Evolutionary conservation across 2,113 vertebrate species (phyloP).

Genomic region (Panthera tigris): DNA sequence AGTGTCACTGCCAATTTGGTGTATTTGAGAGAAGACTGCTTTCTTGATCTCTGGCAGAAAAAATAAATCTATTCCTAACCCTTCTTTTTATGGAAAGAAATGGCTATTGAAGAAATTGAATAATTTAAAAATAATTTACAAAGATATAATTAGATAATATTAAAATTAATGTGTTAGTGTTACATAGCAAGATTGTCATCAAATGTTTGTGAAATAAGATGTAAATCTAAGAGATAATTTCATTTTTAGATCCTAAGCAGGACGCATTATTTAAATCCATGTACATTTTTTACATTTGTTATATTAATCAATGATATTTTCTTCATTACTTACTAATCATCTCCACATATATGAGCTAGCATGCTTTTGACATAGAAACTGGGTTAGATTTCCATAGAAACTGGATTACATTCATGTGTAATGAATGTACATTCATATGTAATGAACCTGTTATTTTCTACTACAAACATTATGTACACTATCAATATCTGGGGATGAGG

Average conservation of each 20-base stretch:
- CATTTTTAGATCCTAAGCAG: not conserved
- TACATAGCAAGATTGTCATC: not conserved
- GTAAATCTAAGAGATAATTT: not conserved
- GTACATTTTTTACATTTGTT: not conserved
- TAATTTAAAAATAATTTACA: not conserved
- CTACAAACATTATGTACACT: not conserved
- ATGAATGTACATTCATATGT: too few species aligned
- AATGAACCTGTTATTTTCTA: not conserved
- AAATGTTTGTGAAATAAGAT: not conserved
- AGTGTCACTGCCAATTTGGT: not conserved
- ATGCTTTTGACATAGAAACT: not conserved
- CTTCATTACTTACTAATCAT: not conserved
- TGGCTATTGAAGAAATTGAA: not conserved
- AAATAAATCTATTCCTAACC: not conserved
- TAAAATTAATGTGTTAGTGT: not conserved
- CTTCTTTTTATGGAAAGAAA: constrained; percentile 22
- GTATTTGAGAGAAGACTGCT: not conserved
- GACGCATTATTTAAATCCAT: not conserved
- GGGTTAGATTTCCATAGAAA: not conserved
- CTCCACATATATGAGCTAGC: not conserved
- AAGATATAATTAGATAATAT: not conserved
- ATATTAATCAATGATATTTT: not conserved
- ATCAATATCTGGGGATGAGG: not conserved
- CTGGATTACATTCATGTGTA: too few species aligned
- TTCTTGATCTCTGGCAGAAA: not conserved